Base-by-base conservation (phyloP, 2,888 invertebrate species). In the Thera britannica region DNA sequence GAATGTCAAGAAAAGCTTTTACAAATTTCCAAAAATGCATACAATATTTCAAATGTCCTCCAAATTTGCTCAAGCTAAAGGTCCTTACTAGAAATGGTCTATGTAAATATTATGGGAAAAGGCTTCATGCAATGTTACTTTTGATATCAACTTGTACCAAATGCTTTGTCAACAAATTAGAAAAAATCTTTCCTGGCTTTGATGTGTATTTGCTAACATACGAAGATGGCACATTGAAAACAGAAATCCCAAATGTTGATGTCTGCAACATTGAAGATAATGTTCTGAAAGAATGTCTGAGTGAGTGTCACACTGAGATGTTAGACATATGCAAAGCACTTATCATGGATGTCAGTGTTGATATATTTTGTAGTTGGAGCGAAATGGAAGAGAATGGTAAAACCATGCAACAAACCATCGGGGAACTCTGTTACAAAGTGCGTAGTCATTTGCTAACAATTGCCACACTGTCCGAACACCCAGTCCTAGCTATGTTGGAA, bases 311-410 rank as follows among this genome's bases (percentile, higher is more conserved):
- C 72, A 71, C 70, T 9, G 71, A 76, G 2, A 70, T 93, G 72
- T 67, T 93, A 61, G 90, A 92, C 71, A 80, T 78, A 69, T 88
- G 84, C 69, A 84, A 89, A 74, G 80, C 79, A 49, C 77, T 91
- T 41, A 83, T 90, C 9, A 92, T 92, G 90, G 87, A 83, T 72
- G 80, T 93, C 0, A 93, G 85, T 81, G 85, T 93, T 34, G 90
- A 92, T 66, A 86, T 90, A 70, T 93, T 88, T 77, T 93, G 93
- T 80, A 84, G 90, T 9, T 93, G 93, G 93, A 90, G 89, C 81
- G 93, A 93, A 73, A 87, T 86, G 84, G 87, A 88, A 72, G 85
- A 87, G 12, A 77, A 84, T 72, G 85, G 83, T 1, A 83, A 82
- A 78, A 92, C 75, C 67, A 84, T 90, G 85, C 93, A 93, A 70